Base-by-base conservation (phyloP, 2,888 invertebrate species). In the Nemapogon koenigi region DNA sequence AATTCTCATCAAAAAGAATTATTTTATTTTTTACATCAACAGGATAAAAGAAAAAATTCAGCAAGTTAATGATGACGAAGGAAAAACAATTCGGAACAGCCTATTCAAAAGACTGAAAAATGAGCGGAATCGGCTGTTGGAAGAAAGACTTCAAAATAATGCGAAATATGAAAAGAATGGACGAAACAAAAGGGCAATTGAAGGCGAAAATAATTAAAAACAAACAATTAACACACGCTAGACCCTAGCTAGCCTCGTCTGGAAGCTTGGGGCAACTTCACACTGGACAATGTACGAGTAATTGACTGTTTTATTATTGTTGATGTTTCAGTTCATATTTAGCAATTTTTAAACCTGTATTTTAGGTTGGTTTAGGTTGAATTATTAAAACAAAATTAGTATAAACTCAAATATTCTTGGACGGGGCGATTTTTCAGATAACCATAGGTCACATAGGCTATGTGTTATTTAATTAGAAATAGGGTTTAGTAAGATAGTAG, bases 171-270 rank as follows among this genome's bases (percentile, higher is more conserved):
- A 63, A 64, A 64, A 67, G 68, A 72, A 70, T 65, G 51, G 59
- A 41, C 17, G 51, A 60, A 55, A 78, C 76, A 78, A 78, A 70
- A 62, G 66, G 76, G 76, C 72, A 78, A 76, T 76, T 78, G 76
- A 78, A 78, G 73, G 62, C 59, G 65, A 68, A 67, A 67, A 75
- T 78, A 76, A 78, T 76, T 72, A 65, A 67, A 57, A 65, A 71
- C 71, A 73, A 75, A 78, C 75, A 78, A 76, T 78, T 76, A 76
- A 73, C 73, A 76, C 72, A 66, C 65, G 62, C 54, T 56, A 51
- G 53, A 52, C 29, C 37, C 33, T 33, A 16, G 22, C 35, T 29
- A 13, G 37, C 29, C 32, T 19, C 13, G 16, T 18, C 33, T 19
- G 16, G 6, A 19, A 31, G n/a, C n/a, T n/a, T n/a, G n/a, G n/a